phyloP scores from a whole-genome alignment of 2,888 invertebrate genomes.

The Aricia artaxerxes region DNA sequence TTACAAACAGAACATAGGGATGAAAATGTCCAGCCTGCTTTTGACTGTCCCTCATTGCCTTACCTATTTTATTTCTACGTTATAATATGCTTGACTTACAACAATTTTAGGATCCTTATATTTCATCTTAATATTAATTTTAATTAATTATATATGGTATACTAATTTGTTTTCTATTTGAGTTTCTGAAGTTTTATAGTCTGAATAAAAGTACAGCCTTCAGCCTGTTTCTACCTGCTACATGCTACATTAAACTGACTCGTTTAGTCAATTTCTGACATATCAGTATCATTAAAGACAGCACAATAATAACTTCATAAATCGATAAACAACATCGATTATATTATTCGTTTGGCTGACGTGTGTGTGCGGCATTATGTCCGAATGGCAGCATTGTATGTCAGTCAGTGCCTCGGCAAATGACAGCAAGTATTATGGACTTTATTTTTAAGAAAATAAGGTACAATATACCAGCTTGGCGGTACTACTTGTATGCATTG shows the following conservation, averaged over 20 bases:
- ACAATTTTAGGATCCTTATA: not conserved
- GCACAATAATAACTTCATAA: constrained; percentile 12
- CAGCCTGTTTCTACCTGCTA: too few species aligned
- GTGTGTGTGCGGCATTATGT: constrained; percentile 64
- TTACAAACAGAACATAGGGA: not conserved
- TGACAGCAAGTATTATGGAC: constrained; percentile 49
- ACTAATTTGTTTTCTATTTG: too few species aligned
- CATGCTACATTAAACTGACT: not conserved
- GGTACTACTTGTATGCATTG: not conserved
- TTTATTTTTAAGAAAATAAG: not conserved
- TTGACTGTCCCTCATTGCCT: not conserved
- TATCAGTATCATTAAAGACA: not conserved
- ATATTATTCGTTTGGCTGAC: constrained; percentile 35
- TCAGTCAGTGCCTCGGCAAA: constrained; percentile 76
- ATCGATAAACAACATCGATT: constrained; percentile 20
- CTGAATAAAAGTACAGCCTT: too few species aligned
- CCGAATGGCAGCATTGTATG: constrained; percentile 68
- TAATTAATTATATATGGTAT: too few species aligned
- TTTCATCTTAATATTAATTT: too few species aligned
- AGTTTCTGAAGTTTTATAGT: too few species aligned
- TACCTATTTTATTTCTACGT: too few species aligned
- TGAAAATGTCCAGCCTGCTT: not conserved
- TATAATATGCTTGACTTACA: too few species aligned
- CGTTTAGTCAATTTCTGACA: not conserved
- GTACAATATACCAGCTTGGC: not conserved